Conservation (phyloP, 2,888 invertebrate species). For the Esperia sulphurella region DNA sequence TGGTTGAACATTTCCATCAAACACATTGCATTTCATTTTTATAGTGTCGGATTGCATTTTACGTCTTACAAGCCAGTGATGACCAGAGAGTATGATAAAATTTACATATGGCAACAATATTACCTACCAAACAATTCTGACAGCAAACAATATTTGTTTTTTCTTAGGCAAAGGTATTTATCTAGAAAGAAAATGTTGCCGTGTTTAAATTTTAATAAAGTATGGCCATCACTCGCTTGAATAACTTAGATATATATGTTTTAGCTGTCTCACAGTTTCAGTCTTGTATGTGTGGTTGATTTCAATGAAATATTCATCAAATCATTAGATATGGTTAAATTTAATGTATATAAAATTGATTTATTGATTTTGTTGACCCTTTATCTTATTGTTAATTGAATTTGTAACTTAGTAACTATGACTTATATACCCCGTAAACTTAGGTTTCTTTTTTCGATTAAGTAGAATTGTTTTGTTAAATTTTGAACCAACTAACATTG, state of each 20-base stretch:
- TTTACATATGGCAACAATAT: too few species aligned
- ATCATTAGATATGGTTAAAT: neutral
- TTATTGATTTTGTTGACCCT: slow-evolving; percentile 55
- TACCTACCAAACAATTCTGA: too few species aligned
- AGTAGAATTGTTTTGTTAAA: slow-evolving; percentile 47
- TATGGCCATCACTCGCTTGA: too few species aligned
- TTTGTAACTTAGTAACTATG: slow-evolving; percentile 41
- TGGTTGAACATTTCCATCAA: slow-evolving; percentile 35
- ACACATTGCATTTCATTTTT: slow-evolving; percentile 35
- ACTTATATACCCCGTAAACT: slow-evolving; percentile 34
- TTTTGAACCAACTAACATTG: slow-evolving; percentile 54
- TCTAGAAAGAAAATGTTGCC: too few species aligned
- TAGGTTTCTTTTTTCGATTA: slow-evolving; percentile 38
- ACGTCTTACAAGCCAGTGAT: too few species aligned
- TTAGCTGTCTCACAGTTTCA: slow-evolving; percentile 9
- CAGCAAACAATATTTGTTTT: too few species aligned
- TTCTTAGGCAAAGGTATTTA: too few species aligned
- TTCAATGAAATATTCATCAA: neutral
- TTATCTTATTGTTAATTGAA: slow-evolving; percentile 54
- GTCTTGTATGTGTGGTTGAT: slow-evolving; percentile 10
- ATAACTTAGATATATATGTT: neutral
- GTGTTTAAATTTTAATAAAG: too few species aligned
- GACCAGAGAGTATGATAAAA: too few species aligned
- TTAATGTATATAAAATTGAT: slow-evolving; percentile 66
- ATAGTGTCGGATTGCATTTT: neutral